Evolutionary conservation across 2,113 vertebrate species (phyloP).

Genomic region (Pelodiscus sinensis): DNA sequence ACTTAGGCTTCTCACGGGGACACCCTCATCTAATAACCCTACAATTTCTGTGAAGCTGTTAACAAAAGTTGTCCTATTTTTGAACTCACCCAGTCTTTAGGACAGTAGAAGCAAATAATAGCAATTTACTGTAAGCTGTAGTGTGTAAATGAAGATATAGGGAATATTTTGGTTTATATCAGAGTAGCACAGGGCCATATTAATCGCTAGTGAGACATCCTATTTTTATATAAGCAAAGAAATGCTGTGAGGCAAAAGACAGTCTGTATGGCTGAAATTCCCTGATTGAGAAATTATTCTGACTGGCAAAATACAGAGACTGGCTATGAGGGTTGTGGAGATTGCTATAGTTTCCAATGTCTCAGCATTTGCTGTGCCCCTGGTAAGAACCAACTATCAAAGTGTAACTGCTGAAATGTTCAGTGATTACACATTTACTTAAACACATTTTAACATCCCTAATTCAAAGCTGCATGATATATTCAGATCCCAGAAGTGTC

Average conservation of each 20-base stretch:
- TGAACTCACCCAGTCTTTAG: not conserved
- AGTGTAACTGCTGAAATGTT: too few relatives aligned
- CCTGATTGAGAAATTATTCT: not conserved
- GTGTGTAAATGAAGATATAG: not conserved
- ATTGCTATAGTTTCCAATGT: not conserved
- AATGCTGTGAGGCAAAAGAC: not conserved
- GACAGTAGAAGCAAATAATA: not conserved
- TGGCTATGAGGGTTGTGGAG: not conserved
- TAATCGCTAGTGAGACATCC: not conserved
- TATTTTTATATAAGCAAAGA: not conserved
- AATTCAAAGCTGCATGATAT: not conserved
- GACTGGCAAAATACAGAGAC: not conserved
- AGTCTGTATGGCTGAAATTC: not conserved
- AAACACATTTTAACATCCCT: too few relatives aligned
- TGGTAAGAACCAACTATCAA: not conserved
- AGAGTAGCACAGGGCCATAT: not conserved
- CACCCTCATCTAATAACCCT: not conserved
- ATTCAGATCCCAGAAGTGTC: not conserved
- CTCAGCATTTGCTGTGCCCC: not conserved
- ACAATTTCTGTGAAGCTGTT: not conserved
- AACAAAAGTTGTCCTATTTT: not conserved
- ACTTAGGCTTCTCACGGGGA: not conserved
- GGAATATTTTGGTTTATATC: not conserved
- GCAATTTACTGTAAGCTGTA: not conserved
- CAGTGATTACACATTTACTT: too few relatives aligned